Evolutionary conservation across 2,113 vertebrate species (phyloP).

Genomic region (Tetraodon nigroviridis): DNA sequence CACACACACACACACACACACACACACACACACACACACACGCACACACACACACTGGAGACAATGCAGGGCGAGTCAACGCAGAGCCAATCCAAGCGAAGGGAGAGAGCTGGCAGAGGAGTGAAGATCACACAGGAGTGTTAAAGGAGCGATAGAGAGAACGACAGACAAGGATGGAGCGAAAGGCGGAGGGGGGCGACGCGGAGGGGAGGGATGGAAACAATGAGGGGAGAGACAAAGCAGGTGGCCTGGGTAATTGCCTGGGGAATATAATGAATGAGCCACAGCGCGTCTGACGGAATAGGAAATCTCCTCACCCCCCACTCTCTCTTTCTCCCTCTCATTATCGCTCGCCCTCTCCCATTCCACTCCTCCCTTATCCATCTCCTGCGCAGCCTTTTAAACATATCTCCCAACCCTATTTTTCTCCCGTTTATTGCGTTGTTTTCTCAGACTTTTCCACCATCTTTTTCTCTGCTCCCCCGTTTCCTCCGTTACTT

Average conservation of each 20-base stretch:
- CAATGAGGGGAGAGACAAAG: constrained; percentile 77
- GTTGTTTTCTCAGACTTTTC: constrained; percentile 17
- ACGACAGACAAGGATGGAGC: constrained; percentile 49
- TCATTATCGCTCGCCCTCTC: constrained; percentile 58
- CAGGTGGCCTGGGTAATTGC: constrained; percentile 80
- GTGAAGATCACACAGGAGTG: constrained; percentile 52
- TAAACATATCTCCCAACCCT: constrained; percentile 60
- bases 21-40: constrained; percentile 22
- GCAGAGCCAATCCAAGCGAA: constrained; percentile 33
- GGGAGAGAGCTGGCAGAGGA: constrained; percentile 41
- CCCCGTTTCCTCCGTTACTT: constrained; percentile 9
- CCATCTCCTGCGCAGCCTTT: constrained; percentile 56
- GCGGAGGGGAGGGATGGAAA: constrained; percentile 63
- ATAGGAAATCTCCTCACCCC: constrained; percentile 74
- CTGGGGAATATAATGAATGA: constrained; percentile 82
- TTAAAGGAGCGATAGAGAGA: constrained; percentile 43
- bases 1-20: constrained; percentile 13
- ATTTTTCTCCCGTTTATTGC: constrained; percentile 32
- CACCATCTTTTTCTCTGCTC: constrained; percentile 22
- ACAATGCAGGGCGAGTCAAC: constrained; percentile 40
- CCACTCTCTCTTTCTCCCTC: constrained; percentile 44
- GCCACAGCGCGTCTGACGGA: constrained; percentile 72
- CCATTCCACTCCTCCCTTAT: constrained; percentile 53
- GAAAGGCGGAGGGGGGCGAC: constrained; percentile 47
- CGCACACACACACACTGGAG: constrained; percentile 28